Conservation (phyloP, 2,797 vertebrate genomes). For the Urocyon cinereoargenteus region DNA sequence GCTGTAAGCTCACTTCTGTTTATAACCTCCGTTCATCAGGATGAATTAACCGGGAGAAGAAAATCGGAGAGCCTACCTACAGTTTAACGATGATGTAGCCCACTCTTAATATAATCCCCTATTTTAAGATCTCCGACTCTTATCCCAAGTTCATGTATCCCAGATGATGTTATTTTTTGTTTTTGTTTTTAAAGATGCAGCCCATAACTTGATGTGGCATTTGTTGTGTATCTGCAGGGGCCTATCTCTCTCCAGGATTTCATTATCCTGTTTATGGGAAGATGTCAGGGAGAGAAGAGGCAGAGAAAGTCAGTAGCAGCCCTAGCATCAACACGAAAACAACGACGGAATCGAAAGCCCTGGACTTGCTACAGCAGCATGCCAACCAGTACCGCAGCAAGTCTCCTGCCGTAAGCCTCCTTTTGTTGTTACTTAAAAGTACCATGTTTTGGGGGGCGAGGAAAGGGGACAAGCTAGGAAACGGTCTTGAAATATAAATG, state of each 20-base stretch:
- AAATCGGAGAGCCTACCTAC: constrained; percentile 73
- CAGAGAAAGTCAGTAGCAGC: constrained; percentile 93
- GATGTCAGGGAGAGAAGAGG: constrained; percentile 97
- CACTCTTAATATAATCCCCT: constrained; percentile 68
- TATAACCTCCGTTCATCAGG: constrained; percentile 85
- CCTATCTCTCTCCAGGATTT: constrained; percentile 94
- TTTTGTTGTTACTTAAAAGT: constrained; percentile 70
- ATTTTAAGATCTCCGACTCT: constrained; percentile 66
- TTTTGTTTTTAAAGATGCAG: constrained; percentile 52
- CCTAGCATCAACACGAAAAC: constrained; percentile 92
- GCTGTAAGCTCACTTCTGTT: constrained; percentile 84
- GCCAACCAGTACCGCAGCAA: constrained; percentile 96
- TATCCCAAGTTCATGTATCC: constrained; percentile 66
- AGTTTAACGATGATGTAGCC: constrained; percentile 67
- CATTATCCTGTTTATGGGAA: constrained; percentile 99
- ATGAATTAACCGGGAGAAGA: constrained; percentile 82
- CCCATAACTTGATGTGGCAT: constrained; percentile 79
- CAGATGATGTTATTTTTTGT: constrained; percentile 43
- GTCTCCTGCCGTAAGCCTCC: constrained; percentile 94
- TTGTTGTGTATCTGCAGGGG: constrained; percentile 88
- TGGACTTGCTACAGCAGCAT: constrained; percentile 97
- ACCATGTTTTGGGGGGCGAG: background rate
- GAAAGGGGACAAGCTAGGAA: background rate
- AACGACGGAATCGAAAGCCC: constrained; percentile 92
- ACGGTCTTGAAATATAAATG: constrained; percentile 41